Percentiles rank a stretch among this genome's conserved stretches.
These are phyloP conservation scores for Centropus bengalensis DNA, from an alignment of 2,113 vertebrate species.

Conservation along the genomic window DNA sequence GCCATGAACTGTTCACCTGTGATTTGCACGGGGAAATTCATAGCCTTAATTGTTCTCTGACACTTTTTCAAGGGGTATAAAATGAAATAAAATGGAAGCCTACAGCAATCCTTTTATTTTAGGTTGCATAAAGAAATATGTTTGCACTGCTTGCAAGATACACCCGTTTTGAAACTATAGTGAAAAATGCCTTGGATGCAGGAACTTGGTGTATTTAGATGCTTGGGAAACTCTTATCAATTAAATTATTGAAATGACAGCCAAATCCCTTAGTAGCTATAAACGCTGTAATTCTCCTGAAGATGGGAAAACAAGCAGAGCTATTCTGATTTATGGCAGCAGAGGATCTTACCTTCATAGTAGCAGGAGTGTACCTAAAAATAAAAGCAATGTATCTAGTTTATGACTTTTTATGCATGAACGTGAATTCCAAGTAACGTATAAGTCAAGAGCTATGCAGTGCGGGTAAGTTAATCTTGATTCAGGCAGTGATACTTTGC, in stretches of 20 bases:
- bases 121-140: neutral
- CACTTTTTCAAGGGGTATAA: neutral
- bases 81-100: neutral
- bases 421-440: neutral
- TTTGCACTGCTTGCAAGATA: neutral
- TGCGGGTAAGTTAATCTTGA: neutral
- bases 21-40: neutral
- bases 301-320: slow-evolving; percentile 18
- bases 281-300: slow-evolving; percentile 4
- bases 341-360: neutral
- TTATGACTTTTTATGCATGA: neutral
- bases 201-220: neutral
- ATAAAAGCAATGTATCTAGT: slow-evolving; percentile 14
- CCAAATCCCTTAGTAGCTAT: neutral
- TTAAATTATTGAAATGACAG: slow-evolving; percentile 30
- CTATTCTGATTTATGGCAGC: slow-evolving; percentile 33
- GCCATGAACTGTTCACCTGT: neutral
- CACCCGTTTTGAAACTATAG: neutral
- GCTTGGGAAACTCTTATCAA: neutral
- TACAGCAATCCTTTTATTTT: neutral
- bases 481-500: neutral
- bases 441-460: slow-evolving; percentile 25
- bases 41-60: neutral
- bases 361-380: neutral
- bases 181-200: neutral